A percentile compares a stretch with the other conserved stretches of the same genome.
Conservation (phyloP, 2,797 vertebrate genomes). For the Eidolon dupreanum region DNA sequence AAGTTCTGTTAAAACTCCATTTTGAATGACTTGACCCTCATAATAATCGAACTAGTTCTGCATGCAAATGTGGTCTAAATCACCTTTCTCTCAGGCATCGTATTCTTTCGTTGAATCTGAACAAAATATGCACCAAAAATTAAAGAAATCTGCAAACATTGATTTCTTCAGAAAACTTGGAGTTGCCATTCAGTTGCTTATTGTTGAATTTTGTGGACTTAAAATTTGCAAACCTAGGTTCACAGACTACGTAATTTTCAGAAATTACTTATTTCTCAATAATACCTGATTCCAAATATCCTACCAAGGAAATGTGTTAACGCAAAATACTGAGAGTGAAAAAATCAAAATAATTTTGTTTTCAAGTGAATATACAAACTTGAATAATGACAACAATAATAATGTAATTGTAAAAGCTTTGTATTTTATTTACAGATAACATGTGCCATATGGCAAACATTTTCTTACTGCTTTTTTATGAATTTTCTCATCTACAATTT, state of each 20-base stretch:
- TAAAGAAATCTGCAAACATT: background rate
- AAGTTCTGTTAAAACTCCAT: conserved; percentile 69
- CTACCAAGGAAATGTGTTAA: background rate
- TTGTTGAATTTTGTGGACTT: background rate
- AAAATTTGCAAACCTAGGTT: conserved; percentile 18
- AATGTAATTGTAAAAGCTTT: background rate
- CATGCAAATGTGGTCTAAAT: conserved; percentile 68
- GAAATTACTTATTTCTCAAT: background rate
- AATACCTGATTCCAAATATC: background rate
- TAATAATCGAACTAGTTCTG: conserved; percentile 64
- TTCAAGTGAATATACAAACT: background rate
- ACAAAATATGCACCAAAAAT: background rate
- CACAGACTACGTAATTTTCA: background rate
- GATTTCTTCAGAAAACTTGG: background rate
- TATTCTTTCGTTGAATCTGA: conserved; percentile 35
- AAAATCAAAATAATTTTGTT: background rate
- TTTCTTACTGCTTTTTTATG: conserved; percentile 19
- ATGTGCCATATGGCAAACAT: background rate
- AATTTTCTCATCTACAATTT: background rate
- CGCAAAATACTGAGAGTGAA: background rate
- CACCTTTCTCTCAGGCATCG: conserved; percentile 36
- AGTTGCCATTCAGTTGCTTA: background rate
- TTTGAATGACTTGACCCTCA: conserved; percentile 78
- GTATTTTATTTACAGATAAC: background rate
- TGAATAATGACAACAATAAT: background rate